Percentiles rank a stretch among this genome's conserved stretches.
These are phyloP conservation scores for Actinia tenebrosa DNA, from an alignment of 64 coral and sea anemone genomes.

Conservation along the genomic window DNA sequence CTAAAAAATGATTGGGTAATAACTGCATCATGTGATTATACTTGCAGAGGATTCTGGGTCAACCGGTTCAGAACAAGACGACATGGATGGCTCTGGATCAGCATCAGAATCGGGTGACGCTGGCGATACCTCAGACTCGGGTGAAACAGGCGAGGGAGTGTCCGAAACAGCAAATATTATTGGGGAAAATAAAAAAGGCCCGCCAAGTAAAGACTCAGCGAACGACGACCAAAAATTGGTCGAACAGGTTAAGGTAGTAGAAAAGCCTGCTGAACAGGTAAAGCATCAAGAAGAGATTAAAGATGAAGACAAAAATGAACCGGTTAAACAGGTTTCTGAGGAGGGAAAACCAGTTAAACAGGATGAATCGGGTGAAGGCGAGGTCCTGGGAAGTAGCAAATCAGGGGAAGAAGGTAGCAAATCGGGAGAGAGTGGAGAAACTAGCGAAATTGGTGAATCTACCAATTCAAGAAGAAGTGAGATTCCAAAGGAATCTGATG, in stretches of 20 bases:
- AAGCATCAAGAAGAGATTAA: background rate
- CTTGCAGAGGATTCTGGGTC: constrained; percentile 18
- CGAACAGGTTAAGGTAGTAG: background rate
- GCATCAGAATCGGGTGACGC: constrained; percentile 82
- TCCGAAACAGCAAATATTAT: constrained; percentile 26
- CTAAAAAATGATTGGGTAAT: background rate
- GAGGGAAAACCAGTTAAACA: background rate
- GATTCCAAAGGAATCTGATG: constrained; percentile 14
- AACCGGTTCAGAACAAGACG: constrained; percentile 47
- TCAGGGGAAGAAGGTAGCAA: constrained; percentile 14
- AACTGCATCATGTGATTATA: background rate
- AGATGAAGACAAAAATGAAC: background rate
- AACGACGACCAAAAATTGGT: background rate
- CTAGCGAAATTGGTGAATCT: constrained; percentile 6
- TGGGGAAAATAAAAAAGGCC: background rate
- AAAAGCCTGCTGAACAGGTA: background rate
- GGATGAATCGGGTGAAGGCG: background rate
- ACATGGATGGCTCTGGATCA: constrained; percentile 90
- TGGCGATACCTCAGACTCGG: constrained; percentile 67
- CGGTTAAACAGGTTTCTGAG: background rate
- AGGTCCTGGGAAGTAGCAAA: background rate
- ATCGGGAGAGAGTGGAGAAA: constrained; percentile 14
- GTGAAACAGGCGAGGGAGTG: constrained; percentile 73
- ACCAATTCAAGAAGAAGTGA: background rate
- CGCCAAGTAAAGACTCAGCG: background rate